A percentile compares a stretch with the other conserved stretches of the same genome.
These are phyloP conservation scores for Dynastes grantii DNA, from an alignment of 2,888 invertebrate species.

Conservation along the genomic window DNA sequence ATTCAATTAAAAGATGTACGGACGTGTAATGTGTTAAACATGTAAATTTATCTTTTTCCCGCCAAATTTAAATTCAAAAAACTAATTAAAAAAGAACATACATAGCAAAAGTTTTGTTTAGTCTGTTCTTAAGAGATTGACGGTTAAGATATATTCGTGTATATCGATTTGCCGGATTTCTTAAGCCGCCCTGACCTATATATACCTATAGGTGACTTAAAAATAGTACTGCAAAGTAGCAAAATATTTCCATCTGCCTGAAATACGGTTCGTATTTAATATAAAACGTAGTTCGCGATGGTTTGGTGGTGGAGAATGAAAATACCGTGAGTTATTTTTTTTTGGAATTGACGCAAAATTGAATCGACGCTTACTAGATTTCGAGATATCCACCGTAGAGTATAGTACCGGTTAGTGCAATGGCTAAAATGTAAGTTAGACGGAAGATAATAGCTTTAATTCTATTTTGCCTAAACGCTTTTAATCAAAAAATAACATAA, in stretches of 20 bases:
- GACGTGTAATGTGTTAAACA: not conserved
- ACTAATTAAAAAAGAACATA: not conserved
- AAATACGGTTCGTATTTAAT: not conserved
- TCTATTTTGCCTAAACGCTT: not conserved
- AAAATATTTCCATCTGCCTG: not conserved
- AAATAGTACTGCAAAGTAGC: not conserved
- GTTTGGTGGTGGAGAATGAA: conserved; percentile 29
- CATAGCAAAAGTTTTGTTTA: not conserved
- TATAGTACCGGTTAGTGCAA: not conserved
- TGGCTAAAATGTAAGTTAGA: conserved; percentile 37
- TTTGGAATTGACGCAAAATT: not conserved
- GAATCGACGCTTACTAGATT: not conserved
- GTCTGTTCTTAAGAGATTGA: not conserved
- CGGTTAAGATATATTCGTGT: not conserved
- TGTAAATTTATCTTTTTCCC: too few relatives aligned
- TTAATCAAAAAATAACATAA: not conserved
- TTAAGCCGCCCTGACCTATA: not conserved
- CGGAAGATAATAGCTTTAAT: not conserved
- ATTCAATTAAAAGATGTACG: too few relatives aligned
- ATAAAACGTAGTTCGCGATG: conserved; percentile 14
- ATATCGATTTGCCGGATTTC: conserved; percentile 18
- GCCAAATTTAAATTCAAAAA: too few relatives aligned
- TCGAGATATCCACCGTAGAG: not conserved
- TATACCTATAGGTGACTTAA: not conserved
- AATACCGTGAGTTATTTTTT: conserved; percentile 28